Base-by-base conservation (phyloP, 2,113 vertebrate species). In the Vidua chalybeata region DNA sequence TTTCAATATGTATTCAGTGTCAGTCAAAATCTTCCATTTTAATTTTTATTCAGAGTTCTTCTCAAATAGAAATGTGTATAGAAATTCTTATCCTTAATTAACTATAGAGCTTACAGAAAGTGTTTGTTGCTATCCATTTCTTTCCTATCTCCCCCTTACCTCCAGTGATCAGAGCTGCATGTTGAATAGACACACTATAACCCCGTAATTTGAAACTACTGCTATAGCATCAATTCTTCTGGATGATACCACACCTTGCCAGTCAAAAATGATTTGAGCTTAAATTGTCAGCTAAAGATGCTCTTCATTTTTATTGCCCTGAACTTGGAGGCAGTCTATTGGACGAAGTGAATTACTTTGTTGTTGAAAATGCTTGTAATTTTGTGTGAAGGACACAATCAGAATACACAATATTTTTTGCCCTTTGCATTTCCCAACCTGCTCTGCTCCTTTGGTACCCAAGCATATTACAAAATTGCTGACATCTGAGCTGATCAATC, bases 181-280 rank as follows among this genome's bases (percentile, higher is more conserved):
- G 76, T 94, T 86, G 86, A 94, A 52, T 69, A 61, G 83, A 92
- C 63, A 82, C 62, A 67, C 56, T 74, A 41, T 92, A 97, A 95
- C 61, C 84, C 91, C 23, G 1, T 73, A 94, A 87, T 87, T 84
- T 94, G 54, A 93, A 92, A 85, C 46, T 95, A 78, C 92, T 93
- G 84, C 89, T 46, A 14, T 93, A 41, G 76, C 35, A 59, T 77
- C 74, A 82, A 19, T 94, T 95, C 63, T 67, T 88, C 88, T 94
- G 75, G 58, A 93, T 95, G 95, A 96, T 96, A 95, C 92, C 91
- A 95, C 56, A 93, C 56, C 87, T 91, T 87, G 87, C 68, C 82
- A 79, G 90, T 91, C 72, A 84, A 91, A 92, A 95, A 59, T 43
- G 62, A 91, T 59, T 97, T 82, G 82, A 93, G 66, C 87, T 97